Evolutionary conservation across 2,888 invertebrate genomes (phyloP), one percentile per base, ranked within the genome.

Genomic region (Diabrotica balteata): DNA sequence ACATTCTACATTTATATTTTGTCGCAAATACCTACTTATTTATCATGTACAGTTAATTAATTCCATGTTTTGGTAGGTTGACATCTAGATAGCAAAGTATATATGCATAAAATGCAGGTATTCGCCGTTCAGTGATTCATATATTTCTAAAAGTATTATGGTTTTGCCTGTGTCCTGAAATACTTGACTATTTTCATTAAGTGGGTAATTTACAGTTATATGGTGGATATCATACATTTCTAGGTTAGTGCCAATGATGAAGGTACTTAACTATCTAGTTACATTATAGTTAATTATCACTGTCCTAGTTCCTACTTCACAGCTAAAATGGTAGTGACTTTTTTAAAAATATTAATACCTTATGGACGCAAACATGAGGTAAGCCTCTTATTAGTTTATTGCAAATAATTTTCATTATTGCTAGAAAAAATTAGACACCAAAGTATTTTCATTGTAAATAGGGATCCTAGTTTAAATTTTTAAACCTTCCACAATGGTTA

Each of bases 181-280:
- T 45, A 9, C 17, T 4, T 57, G 9, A 17, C 45, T 50, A 42
- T 42, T 54, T 42, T 54, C 52, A 52, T 11, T 51, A 58, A 52
- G 64, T 64, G 52, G 64, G 52, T 64, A 52, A 51, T 64, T 64
- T 59, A 64, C 64, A 64, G 59, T 64, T 64, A 64, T 58, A 32
- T 42, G 32, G 58, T 52, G 42, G 10, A 43, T 50, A 50, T 59
- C 50, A 50, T 45, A 59, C n/a, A 59, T 59, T 59, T 50, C 9
- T 10, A 9, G 47, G 10, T 47, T 9, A 10, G 47, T 47, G 47
- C 47, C 10, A 9, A 47, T 47, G 47, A 47, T 47, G 47, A 47
- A 47, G 47, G 47, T 47, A 47, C 47, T 47, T 47, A 17, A 32
- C 8, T 54, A 43, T 43, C 7, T 54, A 54, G 11, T 53, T 42